Conservation (phyloP, 2,888 invertebrate species). For the Drosophila anomelani region DNA sequence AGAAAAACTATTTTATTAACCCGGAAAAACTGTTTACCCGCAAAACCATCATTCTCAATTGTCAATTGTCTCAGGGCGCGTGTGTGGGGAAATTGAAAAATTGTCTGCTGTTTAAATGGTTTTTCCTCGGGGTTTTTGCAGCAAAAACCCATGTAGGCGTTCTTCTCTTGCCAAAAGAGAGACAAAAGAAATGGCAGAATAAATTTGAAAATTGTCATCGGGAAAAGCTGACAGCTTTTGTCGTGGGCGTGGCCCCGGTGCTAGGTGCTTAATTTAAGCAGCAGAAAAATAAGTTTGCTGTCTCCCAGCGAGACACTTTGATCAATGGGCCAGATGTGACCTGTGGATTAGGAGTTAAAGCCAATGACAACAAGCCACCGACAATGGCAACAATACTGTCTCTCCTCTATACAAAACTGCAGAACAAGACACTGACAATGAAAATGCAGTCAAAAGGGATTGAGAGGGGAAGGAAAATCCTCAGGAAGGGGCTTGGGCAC, state of each 20-base stretch:
- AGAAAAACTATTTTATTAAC: slow-evolving; percentile 70
- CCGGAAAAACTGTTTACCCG: slow-evolving; percentile 64
- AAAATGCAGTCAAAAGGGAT: slow-evolving; percentile 60
- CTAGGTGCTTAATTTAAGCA: slow-evolving; percentile 46
- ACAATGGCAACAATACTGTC: slow-evolving; percentile 22
- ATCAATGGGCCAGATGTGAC: slow-evolving; percentile 54
- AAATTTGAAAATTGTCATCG: slow-evolving; percentile 53
- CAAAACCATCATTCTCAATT: slow-evolving; percentile 58
- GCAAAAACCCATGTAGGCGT: slow-evolving; percentile 39
- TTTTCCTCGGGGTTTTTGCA: slow-evolving; percentile 19
- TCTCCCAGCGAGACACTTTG: slow-evolving; percentile 37
- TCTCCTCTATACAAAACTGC: neutral
- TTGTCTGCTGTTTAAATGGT: slow-evolving; percentile 51
- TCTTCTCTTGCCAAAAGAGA: slow-evolving; percentile 21
- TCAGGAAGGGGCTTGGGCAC: slow-evolving; percentile 51
- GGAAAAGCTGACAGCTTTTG: slow-evolving; percentile 17
- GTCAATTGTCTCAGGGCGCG: slow-evolving; percentile 50
- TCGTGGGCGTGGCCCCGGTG: slow-evolving; percentile 21
- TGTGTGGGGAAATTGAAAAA: slow-evolving; percentile 71
- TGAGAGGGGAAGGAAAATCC: slow-evolving; percentile 44
- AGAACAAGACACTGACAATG: slow-evolving; percentile 76
- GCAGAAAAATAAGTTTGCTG: slow-evolving; percentile 32
- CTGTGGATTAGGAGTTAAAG: slow-evolving; percentile 62
- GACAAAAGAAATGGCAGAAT: slow-evolving; percentile 54
- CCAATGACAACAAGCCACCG: slow-evolving; percentile 64